Conservation (phyloP, 2,797 vertebrate genomes). For the Amniataba percoides region DNA sequence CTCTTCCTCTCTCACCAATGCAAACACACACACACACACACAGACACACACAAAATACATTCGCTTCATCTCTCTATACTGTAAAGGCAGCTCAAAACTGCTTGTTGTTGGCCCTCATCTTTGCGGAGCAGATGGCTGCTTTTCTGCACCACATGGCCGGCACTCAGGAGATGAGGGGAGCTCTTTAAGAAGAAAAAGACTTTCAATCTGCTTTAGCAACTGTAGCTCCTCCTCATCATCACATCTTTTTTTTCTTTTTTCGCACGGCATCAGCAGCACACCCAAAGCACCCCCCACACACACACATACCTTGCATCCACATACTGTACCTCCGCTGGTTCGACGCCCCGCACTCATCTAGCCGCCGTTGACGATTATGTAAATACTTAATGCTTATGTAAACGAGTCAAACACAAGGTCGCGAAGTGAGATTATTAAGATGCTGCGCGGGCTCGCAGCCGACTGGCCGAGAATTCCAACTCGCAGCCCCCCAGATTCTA, state of each 20-base stretch:
- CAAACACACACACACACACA: background rate
- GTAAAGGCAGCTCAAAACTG: conserved; percentile 57
- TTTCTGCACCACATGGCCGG: conserved; percentile 75
- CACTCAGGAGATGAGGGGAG: conserved; percentile 72
- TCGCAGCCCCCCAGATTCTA: conserved; percentile 4
- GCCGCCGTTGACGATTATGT: conserved; percentile 56
- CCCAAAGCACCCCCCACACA: too few relatives aligned
- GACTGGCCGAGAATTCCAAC: conserved; percentile 51
- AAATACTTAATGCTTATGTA: conserved; percentile 66
- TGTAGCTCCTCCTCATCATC: conserved; percentile 67
- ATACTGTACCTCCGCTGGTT: conserved; percentile 21
- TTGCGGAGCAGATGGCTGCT: conserved; percentile 81
- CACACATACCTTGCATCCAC: background rate
- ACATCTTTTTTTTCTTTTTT: conserved; percentile 39
- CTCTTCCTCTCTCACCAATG: conserved; percentile 45
- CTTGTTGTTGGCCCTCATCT: conserved; percentile 71
- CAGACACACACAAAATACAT: background rate
- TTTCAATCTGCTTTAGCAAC: conserved; percentile 78
- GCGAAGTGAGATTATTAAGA: conserved; percentile 65
- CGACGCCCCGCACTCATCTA: conserved; percentile 21
- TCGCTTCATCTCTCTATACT: conserved; percentile 16
- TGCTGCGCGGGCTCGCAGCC: conserved; percentile 41
- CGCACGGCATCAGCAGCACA: conserved; percentile 39
- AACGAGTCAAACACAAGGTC: conserved; percentile 68
- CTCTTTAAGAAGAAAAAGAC: conserved; percentile 80